Evolutionary conservation across 2,888 invertebrate species (phyloP), one percentile per base, ranked within the genome.

Genomic region (Mesorhabditis spiculigera): DNA sequence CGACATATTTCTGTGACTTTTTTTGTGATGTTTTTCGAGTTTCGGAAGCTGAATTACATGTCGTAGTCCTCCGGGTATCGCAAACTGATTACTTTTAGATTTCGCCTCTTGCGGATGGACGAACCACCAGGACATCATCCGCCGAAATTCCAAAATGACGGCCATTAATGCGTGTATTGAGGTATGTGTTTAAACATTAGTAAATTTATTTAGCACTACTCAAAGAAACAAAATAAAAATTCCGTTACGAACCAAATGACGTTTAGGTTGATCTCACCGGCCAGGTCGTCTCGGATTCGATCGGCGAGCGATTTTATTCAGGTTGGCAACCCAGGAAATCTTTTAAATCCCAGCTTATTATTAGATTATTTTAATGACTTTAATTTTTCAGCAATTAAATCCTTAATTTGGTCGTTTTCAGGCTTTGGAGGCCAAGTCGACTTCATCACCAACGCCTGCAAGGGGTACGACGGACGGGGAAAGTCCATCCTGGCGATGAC

Each of bases 141-240:
- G 92, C 0, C 90, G 90, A 82, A 93, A 76, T 68, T 69, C 66
- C 45, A 66, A 68, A 80, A 95, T 96, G 92, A 95, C 95, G 0
- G 95, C 95, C 71, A 95, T 96, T 85, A 96, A 96, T 88, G 95
- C 95, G 0, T 93, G 93, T 86, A 93, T 96, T 81, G 95, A 96
- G 88, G 58, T 50, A 50, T 13, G 28, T 1, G 1, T 28, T 28
- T 28, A 1, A 28, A 28, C 28, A 28, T 28, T 28, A 28, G 1
- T 28, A 28, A 28, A 28, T 28, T 28, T 28, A 28, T 28, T 28
- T 28, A 28, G 28, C 28, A n/a, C n/a, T n/a, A n/a, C n/a, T n/a
- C n/a, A n/a, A n/a, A n/a, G n/a, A n/a, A n/a, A n/a, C 28, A 28
- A 28, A 28, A 28, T 28, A 28, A 28, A 28, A 28, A 28, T 28